Evolutionary conservation across 1,140 invertebrate genomes (phyloP).

Genomic region (Papilio aristodemus): DNA sequence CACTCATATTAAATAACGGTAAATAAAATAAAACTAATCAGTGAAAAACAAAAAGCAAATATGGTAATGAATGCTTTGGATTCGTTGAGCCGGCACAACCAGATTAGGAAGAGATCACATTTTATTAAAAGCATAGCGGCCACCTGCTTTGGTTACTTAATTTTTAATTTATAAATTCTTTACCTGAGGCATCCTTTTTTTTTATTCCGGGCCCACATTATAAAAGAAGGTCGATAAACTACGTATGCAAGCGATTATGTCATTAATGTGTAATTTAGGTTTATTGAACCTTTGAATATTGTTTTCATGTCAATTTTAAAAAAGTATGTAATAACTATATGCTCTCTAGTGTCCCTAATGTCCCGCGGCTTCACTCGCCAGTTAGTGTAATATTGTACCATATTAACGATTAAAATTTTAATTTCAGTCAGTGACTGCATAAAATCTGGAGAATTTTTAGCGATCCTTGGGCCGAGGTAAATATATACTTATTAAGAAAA

Average conservation of each 20-base stretch:
- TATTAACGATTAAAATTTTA: background rate
- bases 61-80: background rate
- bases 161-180: background rate
- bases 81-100: background rate
- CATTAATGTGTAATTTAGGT: background rate
- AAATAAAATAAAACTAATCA: conserved; percentile 20
- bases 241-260: background rate
- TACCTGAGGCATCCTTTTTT: background rate
- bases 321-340: too few species aligned
- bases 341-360: too few species aligned
- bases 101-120: background rate
- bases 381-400: too few species aligned
- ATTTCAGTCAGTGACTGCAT: conserved; percentile 63
- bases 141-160: background rate
- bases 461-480: conserved; percentile 72
- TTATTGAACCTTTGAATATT: too few species aligned
- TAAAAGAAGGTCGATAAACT: background rate
- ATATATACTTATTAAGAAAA: background rate
- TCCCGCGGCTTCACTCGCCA: too few species aligned
- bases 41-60: background rate
- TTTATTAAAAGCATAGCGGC: background rate
- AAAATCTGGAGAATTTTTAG: conserved; percentile 62
- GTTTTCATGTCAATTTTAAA: too few species aligned
- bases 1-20: conserved; percentile 62
- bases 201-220: background rate